Evolutionary conservation across 2,888 invertebrate species (phyloP).

Genomic region (Girardia tigrina): DNA sequence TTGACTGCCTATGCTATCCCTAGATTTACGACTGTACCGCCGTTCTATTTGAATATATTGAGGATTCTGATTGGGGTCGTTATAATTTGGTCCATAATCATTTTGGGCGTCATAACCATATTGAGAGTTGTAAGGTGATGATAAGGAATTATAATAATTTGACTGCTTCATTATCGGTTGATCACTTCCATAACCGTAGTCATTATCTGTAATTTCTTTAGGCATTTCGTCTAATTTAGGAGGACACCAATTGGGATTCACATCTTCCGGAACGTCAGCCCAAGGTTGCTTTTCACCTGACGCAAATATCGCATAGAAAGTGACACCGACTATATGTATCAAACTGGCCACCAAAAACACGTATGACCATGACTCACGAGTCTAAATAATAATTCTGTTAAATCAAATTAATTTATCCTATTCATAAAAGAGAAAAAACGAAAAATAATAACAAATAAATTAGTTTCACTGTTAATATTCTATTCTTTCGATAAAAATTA

Average conservation of each 20-base stretch:
- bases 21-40: neutral
- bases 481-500: too few relatives aligned
- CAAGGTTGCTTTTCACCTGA: conserved; percentile 93
- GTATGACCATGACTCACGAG: conserved; percentile 65
- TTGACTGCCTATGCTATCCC: conserved; percentile 14
- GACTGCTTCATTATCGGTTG: conserved; percentile 10
- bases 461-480: too few relatives aligned
- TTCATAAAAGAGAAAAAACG: neutral
- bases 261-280: conserved; percentile 72
- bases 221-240: conserved; percentile 26
- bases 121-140: neutral
- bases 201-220: neutral
- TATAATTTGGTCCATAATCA: neutral
- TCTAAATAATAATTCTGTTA: conserved; percentile 49
- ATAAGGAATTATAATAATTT: conserved; percentile 13
- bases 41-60: conserved; percentile 7
- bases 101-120: conserved; percentile 8
- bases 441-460: too few relatives aligned
- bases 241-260: conserved; percentile 52
- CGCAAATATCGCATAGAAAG: conserved; percentile 89
- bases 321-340: conserved; percentile 85
- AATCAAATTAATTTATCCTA: neutral
- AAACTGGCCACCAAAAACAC: conserved; percentile 88
- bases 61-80: conserved; percentile 3
- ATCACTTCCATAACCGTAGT: conserved; percentile 30